phyloP scores from a whole-genome alignment of 2,113 vertebrate genomes.

The Percina caprodes region DNA sequence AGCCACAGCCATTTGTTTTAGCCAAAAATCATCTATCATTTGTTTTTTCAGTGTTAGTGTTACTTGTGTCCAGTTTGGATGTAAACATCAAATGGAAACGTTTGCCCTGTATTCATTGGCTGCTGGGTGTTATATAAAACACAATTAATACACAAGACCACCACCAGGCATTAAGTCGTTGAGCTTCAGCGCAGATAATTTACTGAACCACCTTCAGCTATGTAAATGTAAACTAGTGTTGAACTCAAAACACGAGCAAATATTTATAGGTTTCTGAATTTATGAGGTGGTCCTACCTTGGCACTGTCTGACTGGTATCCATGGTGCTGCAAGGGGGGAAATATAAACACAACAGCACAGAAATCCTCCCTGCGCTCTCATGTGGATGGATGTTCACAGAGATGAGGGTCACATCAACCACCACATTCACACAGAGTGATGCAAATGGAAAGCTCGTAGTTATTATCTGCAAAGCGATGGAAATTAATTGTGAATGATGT shows the following conservation, averaged over 20 bases:
- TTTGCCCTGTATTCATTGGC: conserved; percentile 35
- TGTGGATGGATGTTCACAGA: conserved; percentile 54
- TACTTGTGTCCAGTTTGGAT: background rate
- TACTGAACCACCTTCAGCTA: conserved; percentile 72
- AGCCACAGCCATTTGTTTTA: background rate
- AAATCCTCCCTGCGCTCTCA: conserved; percentile 65
- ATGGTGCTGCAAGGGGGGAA: conserved; percentile 71
- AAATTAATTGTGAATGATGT: conserved; percentile 1
- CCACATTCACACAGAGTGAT: conserved; percentile 18
- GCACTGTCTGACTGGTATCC: conserved; percentile 72
- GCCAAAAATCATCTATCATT: background rate
- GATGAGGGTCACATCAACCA: conserved; percentile 54
- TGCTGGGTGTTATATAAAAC: conserved; percentile 50
- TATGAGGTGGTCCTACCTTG: conserved; percentile 74
- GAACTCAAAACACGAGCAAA: conserved; percentile 76
- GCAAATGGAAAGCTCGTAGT: conserved; percentile 20
- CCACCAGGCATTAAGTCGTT: conserved; percentile 45
- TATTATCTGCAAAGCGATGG: conserved; percentile 39
- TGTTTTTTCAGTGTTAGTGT: background rate
- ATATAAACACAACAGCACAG: conserved; percentile 76
- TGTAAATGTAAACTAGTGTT: conserved; percentile 73
- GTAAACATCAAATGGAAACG: conserved; percentile 5
- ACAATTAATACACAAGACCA: conserved; percentile 54
- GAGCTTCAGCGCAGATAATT: conserved; percentile 64
- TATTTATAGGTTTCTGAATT: conserved; percentile 81